Conservation (phyloP, 2,113 vertebrate species). For the Sebastes fasciatus region DNA sequence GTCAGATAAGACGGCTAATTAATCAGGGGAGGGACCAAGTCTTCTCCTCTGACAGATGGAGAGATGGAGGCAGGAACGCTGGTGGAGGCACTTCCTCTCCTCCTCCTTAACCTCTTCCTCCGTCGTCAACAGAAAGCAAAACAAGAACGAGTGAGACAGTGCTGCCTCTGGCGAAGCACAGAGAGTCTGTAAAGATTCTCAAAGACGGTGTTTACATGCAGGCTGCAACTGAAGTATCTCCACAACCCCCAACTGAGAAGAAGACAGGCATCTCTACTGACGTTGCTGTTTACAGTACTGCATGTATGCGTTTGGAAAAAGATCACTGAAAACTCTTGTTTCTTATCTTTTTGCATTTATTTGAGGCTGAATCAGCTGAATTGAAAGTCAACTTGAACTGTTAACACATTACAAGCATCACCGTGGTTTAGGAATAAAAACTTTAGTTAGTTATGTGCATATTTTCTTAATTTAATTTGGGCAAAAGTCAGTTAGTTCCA, state of each 20-base stretch:
- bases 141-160: constrained; percentile 42
- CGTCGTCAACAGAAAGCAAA: constrained; percentile 54
- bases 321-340: constrained; percentile 1
- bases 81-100: constrained; percentile 69
- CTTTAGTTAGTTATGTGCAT: background rate
- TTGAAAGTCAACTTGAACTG: background rate
- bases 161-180: constrained; percentile 42
- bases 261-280: constrained; percentile 34
- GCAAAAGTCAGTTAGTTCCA: background rate
- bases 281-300: constrained; percentile 42
- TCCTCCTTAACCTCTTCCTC: constrained; percentile 64
- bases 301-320: constrained; percentile 17
- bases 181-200: constrained; percentile 47
- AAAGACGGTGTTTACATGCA: constrained; percentile 48
- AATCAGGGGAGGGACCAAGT: constrained; percentile 69
- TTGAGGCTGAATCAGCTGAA: constrained; percentile 15
- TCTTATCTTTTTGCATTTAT: constrained; percentile 20
- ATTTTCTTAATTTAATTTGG: constrained; percentile 1
- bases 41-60: constrained; percentile 67
- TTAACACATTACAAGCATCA: background rate
- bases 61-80: constrained; percentile 56
- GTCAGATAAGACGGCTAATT: constrained; percentile 80
- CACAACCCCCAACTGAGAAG: constrained; percentile 46
- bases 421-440: background rate
- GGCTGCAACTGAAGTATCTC: constrained; percentile 45